These are phyloP conservation scores for Cosmorhoe ocellata DNA, from an alignment of 2,888 invertebrate species.

Conservation along the genomic window DNA sequence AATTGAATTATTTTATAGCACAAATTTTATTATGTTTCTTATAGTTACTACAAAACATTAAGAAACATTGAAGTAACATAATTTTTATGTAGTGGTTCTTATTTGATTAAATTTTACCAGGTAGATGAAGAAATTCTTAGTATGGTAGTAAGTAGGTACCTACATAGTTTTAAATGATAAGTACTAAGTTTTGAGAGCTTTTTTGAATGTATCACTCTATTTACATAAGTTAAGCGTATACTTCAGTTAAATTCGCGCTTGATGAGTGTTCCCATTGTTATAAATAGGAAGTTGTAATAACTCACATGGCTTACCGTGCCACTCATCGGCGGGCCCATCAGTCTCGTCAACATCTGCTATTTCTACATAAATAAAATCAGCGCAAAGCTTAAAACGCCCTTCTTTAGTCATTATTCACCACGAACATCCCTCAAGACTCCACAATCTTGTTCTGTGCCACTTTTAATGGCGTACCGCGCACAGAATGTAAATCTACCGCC, in stretches of 20 bases:
- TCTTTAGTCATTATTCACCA: slow-evolving; percentile 31
- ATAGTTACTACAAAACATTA: too few species aligned
- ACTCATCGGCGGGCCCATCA: slow-evolving; percentile 4
- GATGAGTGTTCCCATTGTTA: not conserved
- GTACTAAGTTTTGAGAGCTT: too few species aligned
- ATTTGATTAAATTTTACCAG: too few species aligned
- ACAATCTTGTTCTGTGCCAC: slow-evolving; percentile 50
- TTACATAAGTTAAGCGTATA: too few species aligned
- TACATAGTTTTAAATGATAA: too few species aligned
- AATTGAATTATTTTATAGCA: too few species aligned
- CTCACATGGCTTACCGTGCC: slow-evolving; percentile 3
- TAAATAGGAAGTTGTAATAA: slow-evolving; percentile 5
- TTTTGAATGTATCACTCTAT: too few species aligned
- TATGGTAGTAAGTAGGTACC: too few species aligned
- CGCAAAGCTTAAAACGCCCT: slow-evolving; percentile 13
- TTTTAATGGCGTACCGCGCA: slow-evolving; percentile 65
- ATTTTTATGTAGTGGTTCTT: too few species aligned
- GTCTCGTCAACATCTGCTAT: slow-evolving; percentile 1
- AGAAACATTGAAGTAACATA: too few species aligned
- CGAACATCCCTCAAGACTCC: slow-evolving; percentile 37
- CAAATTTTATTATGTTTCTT: too few species aligned
- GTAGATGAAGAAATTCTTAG: too few species aligned
- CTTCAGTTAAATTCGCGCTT: not conserved
- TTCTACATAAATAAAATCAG: slow-evolving; percentile 18
- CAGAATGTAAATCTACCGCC: slow-evolving; percentile 63